Evolutionary conservation across 1,140 invertebrate genomes (phyloP), one percentile per base, ranked within the genome.

Genomic region (Atopsyche davidsoni): DNA sequence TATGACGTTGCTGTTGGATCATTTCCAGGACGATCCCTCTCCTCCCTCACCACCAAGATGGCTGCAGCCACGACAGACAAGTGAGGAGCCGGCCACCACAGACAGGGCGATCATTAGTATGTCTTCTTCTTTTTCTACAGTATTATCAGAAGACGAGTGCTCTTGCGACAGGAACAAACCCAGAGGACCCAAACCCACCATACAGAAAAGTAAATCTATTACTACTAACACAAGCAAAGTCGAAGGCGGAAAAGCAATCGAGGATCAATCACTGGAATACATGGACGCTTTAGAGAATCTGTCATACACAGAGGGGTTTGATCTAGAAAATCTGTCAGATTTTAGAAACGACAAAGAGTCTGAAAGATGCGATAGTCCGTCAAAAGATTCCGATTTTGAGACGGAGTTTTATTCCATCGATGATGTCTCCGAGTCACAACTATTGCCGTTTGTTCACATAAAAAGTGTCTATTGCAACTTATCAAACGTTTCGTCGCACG

Each of bases 1-100:
- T 72, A 70, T 71, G 72, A 72, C 66, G 66, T 71, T 64, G 59
- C 69, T 67, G 68, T 74, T 65, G 72, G 70, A 51, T 62, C 65
- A 28, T 72, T 73, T 70, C 63, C 68, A 54, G 64, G 68, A 32
- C 64, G 68, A 43, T 65, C 69, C 54, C 58, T 70, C 41, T 71
- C 68, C 42, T 45, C 70, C 50, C 62, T 68, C 61, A 66, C 60
- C 13, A 57, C 62, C 61, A 69, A 66, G 59, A 63, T 66, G 58
- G 49, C 67, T 63, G 36, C 44, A 23, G 48, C 68, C 55, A 28
- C 59, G 63, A 32, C 51, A 16, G 51, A 53, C 24, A 53, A 58
- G 43, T 58, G 51, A 53, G 17, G 24, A 39, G 35, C 18, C 16
- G 6, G 16, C 25, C 21, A 4, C 9, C 2, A 36, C 25, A 25